These are phyloP conservation scores for Enteromius fasciolatus DNA, from an alignment of 2,797 vertebrate genomes.

Conservation along the genomic window DNA sequence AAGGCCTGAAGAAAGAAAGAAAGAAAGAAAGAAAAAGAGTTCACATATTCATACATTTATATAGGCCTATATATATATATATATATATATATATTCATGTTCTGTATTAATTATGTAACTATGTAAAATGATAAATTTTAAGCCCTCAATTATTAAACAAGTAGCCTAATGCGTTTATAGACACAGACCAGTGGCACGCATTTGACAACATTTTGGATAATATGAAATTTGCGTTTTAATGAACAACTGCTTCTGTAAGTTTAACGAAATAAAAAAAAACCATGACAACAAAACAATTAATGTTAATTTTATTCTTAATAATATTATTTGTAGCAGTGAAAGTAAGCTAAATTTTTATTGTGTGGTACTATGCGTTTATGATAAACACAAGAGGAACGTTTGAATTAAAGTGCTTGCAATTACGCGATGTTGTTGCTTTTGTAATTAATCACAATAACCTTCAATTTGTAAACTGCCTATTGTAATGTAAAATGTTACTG, in stretches of 20 bases:
- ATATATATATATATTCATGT: background rate
- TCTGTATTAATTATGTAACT: background rate
- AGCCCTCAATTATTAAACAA: background rate
- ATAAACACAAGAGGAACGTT: background rate
- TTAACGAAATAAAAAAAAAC: background rate
- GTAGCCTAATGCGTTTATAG: background rate
- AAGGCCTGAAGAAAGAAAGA: background rate
- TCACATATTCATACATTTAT: background rate
- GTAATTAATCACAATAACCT: background rate
- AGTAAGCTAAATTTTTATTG: background rate
- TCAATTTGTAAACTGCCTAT: background rate
- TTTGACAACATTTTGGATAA: background rate
- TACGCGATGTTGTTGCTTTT: background rate
- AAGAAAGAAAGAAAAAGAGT: background rate
- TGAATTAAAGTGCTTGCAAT: background rate
- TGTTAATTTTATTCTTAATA: background rate
- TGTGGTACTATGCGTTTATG: background rate
- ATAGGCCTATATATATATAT: too few species aligned
- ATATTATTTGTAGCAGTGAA: background rate
- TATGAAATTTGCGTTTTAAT: background rate
- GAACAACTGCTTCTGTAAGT: background rate
- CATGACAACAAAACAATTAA: background rate
- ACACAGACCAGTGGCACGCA: background rate
- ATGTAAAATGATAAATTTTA: background rate
- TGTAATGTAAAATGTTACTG: conserved; percentile 11